phyloP scores from a whole-genome alignment of 2,888 invertebrate genomes.

The Strigamia crassipes region DNA sequence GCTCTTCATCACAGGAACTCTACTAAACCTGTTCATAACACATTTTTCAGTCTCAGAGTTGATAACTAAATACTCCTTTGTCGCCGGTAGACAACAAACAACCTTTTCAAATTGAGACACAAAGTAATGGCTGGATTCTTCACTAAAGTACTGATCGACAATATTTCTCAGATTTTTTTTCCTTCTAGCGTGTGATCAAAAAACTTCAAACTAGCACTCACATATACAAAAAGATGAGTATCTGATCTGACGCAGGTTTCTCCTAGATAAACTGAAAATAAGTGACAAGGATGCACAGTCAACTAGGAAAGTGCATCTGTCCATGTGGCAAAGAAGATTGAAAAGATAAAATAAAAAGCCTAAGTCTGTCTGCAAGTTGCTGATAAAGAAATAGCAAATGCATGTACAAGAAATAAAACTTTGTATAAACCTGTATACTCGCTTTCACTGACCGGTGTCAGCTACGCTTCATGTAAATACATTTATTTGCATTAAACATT shows the following conservation, averaged over 20 bases:
- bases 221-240: neutral
- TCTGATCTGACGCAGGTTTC: conserved; percentile 25
- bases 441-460: conserved; percentile 4
- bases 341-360: conserved; percentile 19
- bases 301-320: conserved; percentile 29
- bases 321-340: conserved; percentile 39
- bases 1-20: conserved; percentile 18
- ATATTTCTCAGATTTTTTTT: neutral
- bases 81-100: neutral
- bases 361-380: conserved; percentile 29
- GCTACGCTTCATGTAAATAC: neutral
- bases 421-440: neutral
- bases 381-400: conserved; percentile 40
- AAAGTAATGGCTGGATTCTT: neutral
- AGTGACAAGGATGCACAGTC: conserved; percentile 28
- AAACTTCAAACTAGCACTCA: neutral
- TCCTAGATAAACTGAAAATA: conserved; percentile 13
- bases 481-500: neutral
- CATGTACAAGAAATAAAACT: neutral
- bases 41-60: neutral
- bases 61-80: conserved; percentile 27
- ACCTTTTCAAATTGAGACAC: neutral
- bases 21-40: conserved; percentile 9
- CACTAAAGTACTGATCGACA: neutral
- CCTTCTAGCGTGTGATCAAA: neutral